A percentile compares a stretch with the other conserved stretches of the same genome.
phyloP scores from a whole-genome alignment of 2,888 invertebrate genomes.

The Dynastes grantii region DNA sequence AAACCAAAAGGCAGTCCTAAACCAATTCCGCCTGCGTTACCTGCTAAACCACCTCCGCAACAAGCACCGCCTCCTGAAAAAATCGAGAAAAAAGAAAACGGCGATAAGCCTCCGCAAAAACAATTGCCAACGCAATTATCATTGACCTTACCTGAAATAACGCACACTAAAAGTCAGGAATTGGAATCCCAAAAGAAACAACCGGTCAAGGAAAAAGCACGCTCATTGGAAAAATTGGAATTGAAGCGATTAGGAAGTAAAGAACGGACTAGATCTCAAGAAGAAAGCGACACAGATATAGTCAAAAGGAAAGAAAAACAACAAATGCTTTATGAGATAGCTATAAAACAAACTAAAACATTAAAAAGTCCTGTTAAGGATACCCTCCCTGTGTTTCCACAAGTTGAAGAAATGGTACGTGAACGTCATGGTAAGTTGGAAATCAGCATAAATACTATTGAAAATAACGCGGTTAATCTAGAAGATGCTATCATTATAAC shows the following conservation, averaged over 20 bases:
- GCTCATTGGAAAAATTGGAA: slow-evolving; percentile 79
- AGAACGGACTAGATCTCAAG: slow-evolving; percentile 81
- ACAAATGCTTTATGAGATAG: slow-evolving; percentile 83
- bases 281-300: slow-evolving; percentile 81
- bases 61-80: slow-evolving; percentile 73
- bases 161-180: slow-evolving; percentile 77
- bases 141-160: slow-evolving; percentile 68
- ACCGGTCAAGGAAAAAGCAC: slow-evolving; percentile 78
- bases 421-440: slow-evolving; percentile 84
- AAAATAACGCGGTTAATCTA: slow-evolving; percentile 66
- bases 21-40: slow-evolving; percentile 59
- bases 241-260: slow-evolving; percentile 74
- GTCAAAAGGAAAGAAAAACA: slow-evolving; percentile 83
- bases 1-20: slow-evolving; percentile 60
- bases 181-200: slow-evolving; percentile 71
- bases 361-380: slow-evolving; percentile 83
- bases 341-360: slow-evolving; percentile 83
- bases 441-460: slow-evolving; percentile 79
- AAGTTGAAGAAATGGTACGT: slow-evolving; percentile 82
- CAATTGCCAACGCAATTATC: slow-evolving; percentile 62
- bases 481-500: slow-evolving; percentile 85
- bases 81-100: slow-evolving; percentile 53
- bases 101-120: slow-evolving; percentile 70
- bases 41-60: slow-evolving; percentile 55
- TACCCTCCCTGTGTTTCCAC: slow-evolving; percentile 80